phyloP scores from a whole-genome alignment of 1,140 invertebrate genomes.

The Monochamus saltuarius region DNA sequence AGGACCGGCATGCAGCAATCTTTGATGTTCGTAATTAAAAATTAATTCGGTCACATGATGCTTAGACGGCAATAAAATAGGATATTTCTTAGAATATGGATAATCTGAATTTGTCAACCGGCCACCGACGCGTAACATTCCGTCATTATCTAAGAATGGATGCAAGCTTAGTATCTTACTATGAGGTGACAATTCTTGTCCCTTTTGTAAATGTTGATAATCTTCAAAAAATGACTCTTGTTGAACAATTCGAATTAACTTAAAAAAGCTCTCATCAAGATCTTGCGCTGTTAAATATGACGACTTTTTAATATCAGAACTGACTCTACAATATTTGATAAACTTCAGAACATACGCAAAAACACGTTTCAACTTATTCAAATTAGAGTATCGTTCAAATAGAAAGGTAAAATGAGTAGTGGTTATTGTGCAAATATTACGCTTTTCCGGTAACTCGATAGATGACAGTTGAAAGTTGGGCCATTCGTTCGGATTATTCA shows the following conservation, averaged over 20 bases:
- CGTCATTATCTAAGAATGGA: not conserved
- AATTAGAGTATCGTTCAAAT: constrained; percentile 1
- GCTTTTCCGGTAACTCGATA: too few species aligned
- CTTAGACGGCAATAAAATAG: not conserved
- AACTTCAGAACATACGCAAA: not conserved
- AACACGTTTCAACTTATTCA: constrained; percentile 1
- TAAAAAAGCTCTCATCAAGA: not conserved
- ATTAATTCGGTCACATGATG: not conserved
- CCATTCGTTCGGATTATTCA: too few species aligned
- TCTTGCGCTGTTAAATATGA: not conserved
- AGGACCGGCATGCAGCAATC: too few species aligned
- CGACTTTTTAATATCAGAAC: not conserved
- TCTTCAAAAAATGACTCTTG: too few species aligned
- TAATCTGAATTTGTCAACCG: not conserved
- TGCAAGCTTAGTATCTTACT: not conserved
- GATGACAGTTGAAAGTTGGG: too few species aligned
- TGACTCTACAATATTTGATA: too few species aligned
- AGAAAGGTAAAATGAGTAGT: not conserved
- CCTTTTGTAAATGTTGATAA: too few species aligned
- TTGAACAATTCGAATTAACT: not conserved
- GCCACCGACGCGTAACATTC: not conserved
- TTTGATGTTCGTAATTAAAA: not conserved
- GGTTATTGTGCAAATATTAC: too few species aligned
- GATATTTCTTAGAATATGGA: not conserved
- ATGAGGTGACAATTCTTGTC: not conserved